These are phyloP conservation scores for Coreius guichenoti DNA, from an alignment of 2,797 vertebrate genomes.

Conservation along the genomic window DNA sequence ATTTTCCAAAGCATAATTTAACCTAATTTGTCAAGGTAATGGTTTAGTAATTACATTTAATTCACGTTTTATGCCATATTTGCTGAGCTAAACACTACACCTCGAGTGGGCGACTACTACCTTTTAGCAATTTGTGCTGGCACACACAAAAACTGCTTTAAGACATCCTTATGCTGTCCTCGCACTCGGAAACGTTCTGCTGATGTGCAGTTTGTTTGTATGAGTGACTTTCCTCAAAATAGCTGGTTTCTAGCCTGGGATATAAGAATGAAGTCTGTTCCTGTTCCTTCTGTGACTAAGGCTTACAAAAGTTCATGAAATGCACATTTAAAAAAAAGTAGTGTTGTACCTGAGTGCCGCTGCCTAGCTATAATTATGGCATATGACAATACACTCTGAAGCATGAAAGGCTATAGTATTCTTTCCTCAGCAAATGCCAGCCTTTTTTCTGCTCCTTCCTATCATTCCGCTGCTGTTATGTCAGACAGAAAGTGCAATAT, in stretches of 20 bases:
- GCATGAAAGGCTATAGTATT: conserved; percentile 21
- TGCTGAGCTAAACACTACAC: conserved; percentile 28
- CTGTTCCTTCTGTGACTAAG: not conserved
- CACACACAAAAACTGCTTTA: conserved; percentile 50
- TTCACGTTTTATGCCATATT: conserved; percentile 49
- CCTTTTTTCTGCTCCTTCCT: not conserved
- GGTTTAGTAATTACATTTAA: conserved; percentile 55
- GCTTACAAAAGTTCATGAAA: conserved; percentile 30
- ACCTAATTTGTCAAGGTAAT: conserved; percentile 57
- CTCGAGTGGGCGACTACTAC: not conserved
- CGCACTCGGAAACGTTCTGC: conserved; percentile 66
- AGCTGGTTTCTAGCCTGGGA: conserved; percentile 71
- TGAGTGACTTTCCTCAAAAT: conserved; percentile 69
- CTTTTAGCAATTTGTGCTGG: conserved; percentile 6
- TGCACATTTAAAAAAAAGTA: conserved; percentile 24
- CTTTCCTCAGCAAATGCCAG: conserved; percentile 19
- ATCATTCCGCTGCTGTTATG: not conserved
- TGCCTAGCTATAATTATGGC: conserved; percentile 43
- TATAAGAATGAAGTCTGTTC: conserved; percentile 62
- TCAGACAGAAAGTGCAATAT: conserved; percentile 32
- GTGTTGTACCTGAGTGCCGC: not conserved
- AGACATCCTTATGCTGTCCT: conserved; percentile 60
- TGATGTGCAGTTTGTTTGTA: conserved; percentile 73
- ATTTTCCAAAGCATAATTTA: conserved; percentile 49
- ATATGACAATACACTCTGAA: conserved; percentile 33